Base-by-base conservation (phyloP, 2,113 vertebrate species). In the Toxotes jaculatrix region DNA sequence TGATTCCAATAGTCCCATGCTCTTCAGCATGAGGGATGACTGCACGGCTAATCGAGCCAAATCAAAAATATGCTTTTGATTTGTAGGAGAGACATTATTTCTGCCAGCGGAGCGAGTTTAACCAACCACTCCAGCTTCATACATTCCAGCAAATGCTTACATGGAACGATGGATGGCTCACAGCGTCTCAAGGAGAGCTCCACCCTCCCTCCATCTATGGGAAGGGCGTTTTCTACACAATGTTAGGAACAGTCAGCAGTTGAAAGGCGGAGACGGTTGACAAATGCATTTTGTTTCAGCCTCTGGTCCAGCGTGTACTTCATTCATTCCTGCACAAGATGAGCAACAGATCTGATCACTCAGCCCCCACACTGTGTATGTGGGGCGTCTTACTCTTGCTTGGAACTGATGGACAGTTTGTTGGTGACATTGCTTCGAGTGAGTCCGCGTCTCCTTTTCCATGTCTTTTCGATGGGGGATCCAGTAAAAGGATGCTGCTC, bases 401-500 rank as follows among this genome's bases (percentile, higher is more conserved):
- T 57, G 71, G 78, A 69, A 59, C 69, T 47, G 77, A 74, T 74
- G 73, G 59, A 80, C 71, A 47, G 74, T 51, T 3, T 74, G 64
- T 79, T 45, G 55, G 84, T 88, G 87, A 89, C 88, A 73, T 71
- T 65, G 74, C 79, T 88, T 73, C 23, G 4, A 80, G 72, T 80
- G 78, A 51, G 55, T 16, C 73, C 10, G 34, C 21, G 63, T 81
- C 76, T 67, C 31, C 27, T 62, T 66, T 74, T 79, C 66, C 83
- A 71, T 61, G 87, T 86, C 8, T 47, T 79, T 86, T 83, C 31
- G 16, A 31, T 77, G 86, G 82, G 86, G 83, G 88, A 88, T 89
- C 77, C 42, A 69, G 85, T 80, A 49, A 43, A 10, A 88, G 86
- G 83, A 61, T 76, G 79, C 74, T 82, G 84, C 83, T 81, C 83